phyloP scores from a whole-genome alignment of 2,888 invertebrate genomes.

The Perizoma flavofasciatum region DNA sequence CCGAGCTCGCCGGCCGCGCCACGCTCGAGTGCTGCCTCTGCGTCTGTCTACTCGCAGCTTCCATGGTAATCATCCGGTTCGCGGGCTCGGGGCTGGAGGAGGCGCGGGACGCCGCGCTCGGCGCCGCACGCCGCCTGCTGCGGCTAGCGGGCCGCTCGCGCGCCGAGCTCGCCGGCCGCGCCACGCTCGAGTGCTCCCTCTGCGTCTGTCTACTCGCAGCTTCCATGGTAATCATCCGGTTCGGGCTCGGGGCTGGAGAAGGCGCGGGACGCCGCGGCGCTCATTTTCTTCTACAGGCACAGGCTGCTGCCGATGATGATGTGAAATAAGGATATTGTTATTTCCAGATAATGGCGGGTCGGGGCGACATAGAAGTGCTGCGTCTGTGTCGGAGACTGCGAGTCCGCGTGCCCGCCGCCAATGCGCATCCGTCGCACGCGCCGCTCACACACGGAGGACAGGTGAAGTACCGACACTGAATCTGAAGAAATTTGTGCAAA shows the following conservation, averaged over 20 bases:
- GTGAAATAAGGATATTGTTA: too few species aligned
- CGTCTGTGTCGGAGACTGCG: slow-evolving; percentile 93
- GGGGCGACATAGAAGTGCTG: slow-evolving; percentile 93
- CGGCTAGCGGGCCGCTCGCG: slow-evolving; percentile 87
- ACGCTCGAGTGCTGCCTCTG: slow-evolving; percentile 95
- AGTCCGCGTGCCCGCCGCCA: slow-evolving; percentile 83
- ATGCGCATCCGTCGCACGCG: slow-evolving; percentile 72
- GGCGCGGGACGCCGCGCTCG: slow-evolving; percentile 90
- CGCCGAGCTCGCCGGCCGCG: slow-evolving; percentile 94
- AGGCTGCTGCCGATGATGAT: too few species aligned
- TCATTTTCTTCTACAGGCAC: slow-evolving; percentile 38
- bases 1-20: slow-evolving; percentile 94
- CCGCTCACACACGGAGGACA: slow-evolving; percentile 88
- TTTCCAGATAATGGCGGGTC: slow-evolving; percentile 94
- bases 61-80: slow-evolving; percentile 92
- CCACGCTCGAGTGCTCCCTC: slow-evolving; percentile 94
- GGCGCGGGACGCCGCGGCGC: slow-evolving; percentile 90
- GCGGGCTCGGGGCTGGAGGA: slow-evolving; percentile 94
- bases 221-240: slow-evolving; percentile 91
- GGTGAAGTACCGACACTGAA: slow-evolving; percentile 37
- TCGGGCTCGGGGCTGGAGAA: slow-evolving; percentile 92
- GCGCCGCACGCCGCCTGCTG: slow-evolving; percentile 88
- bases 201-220: slow-evolving; percentile 92
- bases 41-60: slow-evolving; percentile 90
- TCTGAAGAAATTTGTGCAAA: too few species aligned